Percentiles rank a stretch among this genome's conserved stretches.
phyloP scores from a whole-genome alignment of 30 jellyfish, hydroid and myxozoan genomes.

The Phacellophora camtschatica region DNA sequence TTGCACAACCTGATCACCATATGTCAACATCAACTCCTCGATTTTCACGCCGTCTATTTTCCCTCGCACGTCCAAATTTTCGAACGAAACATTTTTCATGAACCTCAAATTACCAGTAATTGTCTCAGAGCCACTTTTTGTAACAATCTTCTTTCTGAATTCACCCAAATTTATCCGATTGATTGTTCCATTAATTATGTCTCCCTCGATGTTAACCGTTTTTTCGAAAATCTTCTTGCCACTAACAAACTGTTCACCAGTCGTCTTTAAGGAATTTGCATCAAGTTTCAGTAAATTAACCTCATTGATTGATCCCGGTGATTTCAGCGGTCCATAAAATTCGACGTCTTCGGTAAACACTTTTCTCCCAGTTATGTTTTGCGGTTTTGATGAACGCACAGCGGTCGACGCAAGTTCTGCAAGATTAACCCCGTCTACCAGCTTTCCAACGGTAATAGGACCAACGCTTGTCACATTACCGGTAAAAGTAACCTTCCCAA shows the following conservation, averaged over 20 bases:
- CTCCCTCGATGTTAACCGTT: slow-evolving; percentile 23
- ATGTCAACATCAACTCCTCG: slow-evolving; percentile 44
- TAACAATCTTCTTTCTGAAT: slow-evolving; percentile 38
- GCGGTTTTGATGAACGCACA: slow-evolving; percentile 62
- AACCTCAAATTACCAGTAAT: slow-evolving; percentile 55
- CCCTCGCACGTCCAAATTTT: slow-evolving; percentile 15
- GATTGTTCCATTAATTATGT: slow-evolving; percentile 7
- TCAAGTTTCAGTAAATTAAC: slow-evolving; percentile 50
- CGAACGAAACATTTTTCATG: slow-evolving; percentile 9
- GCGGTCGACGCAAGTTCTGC: slow-evolving; percentile 53
- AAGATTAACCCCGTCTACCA: slow-evolving; percentile 73
- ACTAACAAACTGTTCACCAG: slow-evolving; percentile 52
- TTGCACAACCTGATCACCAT: slow-evolving; percentile 53
- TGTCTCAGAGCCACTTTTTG: slow-evolving; percentile 2
- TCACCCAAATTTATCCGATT: slow-evolving; percentile 46
- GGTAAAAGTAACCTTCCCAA: slow-evolving; percentile 47
- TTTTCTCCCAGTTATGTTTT: slow-evolving; percentile 53
- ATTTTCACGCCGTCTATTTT: slow-evolving; percentile 36
- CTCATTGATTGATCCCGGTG: slow-evolving; percentile 76
- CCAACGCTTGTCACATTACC: slow-evolving; percentile 52
- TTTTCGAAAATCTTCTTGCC: slow-evolving; percentile 30
- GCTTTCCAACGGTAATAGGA: slow-evolving; percentile 62
- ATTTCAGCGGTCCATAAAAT: slow-evolving; percentile 28
- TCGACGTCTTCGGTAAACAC: slow-evolving; percentile 44
- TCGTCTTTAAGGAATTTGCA: slow-evolving; percentile 38